A percentile compares a stretch with the other conserved stretches of the same genome.
Conservation (phyloP, 2,888 invertebrate genomes). For the Hemithea aestivaria region DNA sequence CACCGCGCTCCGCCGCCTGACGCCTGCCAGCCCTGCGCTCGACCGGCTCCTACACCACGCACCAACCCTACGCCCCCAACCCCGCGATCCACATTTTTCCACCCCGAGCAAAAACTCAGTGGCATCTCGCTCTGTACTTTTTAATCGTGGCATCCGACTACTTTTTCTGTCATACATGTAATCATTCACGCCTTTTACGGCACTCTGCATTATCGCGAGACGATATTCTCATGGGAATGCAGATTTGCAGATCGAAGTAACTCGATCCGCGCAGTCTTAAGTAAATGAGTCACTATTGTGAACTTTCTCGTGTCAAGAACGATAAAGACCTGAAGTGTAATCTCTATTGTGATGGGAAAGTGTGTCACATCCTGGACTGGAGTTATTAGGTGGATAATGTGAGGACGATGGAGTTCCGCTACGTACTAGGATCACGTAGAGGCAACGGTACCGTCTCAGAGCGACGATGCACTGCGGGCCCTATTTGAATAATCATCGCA, state of each 20-base stretch:
- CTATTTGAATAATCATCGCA: slow-evolving; percentile 66
- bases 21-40: slow-evolving; percentile 33
- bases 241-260: slow-evolving; percentile 11
- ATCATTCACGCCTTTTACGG: slow-evolving; percentile 71
- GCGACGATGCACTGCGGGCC: slow-evolving; percentile 40
- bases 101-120: slow-evolving; percentile 40
- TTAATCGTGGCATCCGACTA: slow-evolving; percentile 48
- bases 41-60: slow-evolving; percentile 40
- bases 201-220: slow-evolving; percentile 52
- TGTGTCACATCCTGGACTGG: slow-evolving; percentile 62
- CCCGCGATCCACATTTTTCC: slow-evolving; percentile 46
- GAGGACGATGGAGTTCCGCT: slow-evolving; percentile 45
- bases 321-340: slow-evolving; percentile 35
- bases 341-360: slow-evolving; percentile 43
- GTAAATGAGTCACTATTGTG: slow-evolving; percentile 17
- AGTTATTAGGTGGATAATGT: slow-evolving; percentile 59
- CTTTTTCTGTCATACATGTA: slow-evolving; percentile 60
- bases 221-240: slow-evolving; percentile 47
- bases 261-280: slow-evolving; percentile 20
- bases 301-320: slow-evolving; percentile 28
- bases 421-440: slow-evolving; percentile 65
- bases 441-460: slow-evolving; percentile 54
- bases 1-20: slow-evolving; percentile 51
- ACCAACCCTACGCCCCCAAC: slow-evolving; percentile 49
- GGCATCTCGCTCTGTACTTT: slow-evolving; percentile 35